phyloP scores from a whole-genome alignment of 92 coral and sea anemone species.

The Umimayanthus chanpuru region DNA sequence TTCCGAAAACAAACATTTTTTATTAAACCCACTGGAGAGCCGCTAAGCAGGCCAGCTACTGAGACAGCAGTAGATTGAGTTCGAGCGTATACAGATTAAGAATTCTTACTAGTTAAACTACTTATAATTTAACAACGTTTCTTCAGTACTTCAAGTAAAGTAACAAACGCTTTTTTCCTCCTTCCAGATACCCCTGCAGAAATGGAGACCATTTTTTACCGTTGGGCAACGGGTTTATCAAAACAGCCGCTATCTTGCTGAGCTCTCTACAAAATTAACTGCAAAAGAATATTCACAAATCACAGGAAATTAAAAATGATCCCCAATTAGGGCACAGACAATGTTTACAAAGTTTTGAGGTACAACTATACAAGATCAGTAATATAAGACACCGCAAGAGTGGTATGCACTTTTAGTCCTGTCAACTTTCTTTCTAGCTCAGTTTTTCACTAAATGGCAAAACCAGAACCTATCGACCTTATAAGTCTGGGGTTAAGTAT shows the following conservation, averaged over 20 bases:
- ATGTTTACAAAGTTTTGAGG: background rate
- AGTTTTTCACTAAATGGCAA: background rate
- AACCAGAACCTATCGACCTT: background rate
- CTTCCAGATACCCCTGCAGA: no score
- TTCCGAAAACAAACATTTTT: no score
- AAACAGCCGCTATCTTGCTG: background rate
- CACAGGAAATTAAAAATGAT: no score
- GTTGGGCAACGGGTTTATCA: no score
- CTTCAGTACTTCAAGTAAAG: no score
- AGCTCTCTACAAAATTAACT: background rate
- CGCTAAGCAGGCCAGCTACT: no score
- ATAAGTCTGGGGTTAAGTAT: background rate
- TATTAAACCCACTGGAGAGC: no score
- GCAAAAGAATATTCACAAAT: no score
- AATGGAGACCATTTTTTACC: no score
- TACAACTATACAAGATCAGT: background rate
- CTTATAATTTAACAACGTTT: no score
- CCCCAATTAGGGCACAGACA: background rate
- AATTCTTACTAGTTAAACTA: no score
- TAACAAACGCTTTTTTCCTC: no score
- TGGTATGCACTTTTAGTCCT: background rate
- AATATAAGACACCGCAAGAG: background rate
- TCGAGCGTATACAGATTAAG: background rate
- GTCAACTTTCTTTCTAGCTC: background rate
- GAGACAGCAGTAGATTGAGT: background rate